These are phyloP conservation scores for Macaria notata DNA, from an alignment of 2,888 invertebrate genomes.

Conservation along the genomic window DNA sequence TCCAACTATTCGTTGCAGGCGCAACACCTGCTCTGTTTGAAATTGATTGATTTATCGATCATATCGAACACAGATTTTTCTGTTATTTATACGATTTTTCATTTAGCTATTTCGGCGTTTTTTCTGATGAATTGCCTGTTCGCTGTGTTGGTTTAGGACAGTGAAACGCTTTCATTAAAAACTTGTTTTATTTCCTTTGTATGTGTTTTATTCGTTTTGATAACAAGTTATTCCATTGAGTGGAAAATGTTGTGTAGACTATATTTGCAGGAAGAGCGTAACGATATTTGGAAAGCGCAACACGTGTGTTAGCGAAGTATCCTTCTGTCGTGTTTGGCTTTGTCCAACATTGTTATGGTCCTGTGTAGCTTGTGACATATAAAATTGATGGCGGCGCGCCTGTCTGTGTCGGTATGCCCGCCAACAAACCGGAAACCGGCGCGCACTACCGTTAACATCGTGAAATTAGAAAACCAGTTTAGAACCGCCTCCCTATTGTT, in stretches of 20 bases:
- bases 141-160: too few relatives aligned
- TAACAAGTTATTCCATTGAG: too few relatives aligned
- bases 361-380: constrained; percentile 60
- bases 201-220: too few relatives aligned
- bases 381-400: constrained; percentile 67
- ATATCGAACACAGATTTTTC: constrained; percentile 17
- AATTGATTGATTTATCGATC: constrained; percentile 34
- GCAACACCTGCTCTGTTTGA: constrained; percentile 36
- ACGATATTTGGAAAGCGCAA: too few relatives aligned
- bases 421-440: constrained; percentile 66
- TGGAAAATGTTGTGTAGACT: too few relatives aligned
- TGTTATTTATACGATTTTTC: constrained; percentile 8
- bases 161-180: too few relatives aligned
- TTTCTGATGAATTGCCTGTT: too few relatives aligned
- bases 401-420: constrained; percentile 61
- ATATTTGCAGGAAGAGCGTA: too few relatives aligned
- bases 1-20: constrained; percentile 36
- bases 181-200: too few relatives aligned
- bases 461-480: constrained; percentile 68
- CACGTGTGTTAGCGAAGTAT: too few relatives aligned
- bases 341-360: constrained; percentile 35
- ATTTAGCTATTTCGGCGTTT: constrained; percentile 12
- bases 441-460: constrained; percentile 70
- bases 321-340: constrained; percentile 33
- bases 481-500: constrained; percentile 37